phyloP scores from a whole-genome alignment of 2,797 vertebrate species.

The Harpagifer antarcticus region DNA sequence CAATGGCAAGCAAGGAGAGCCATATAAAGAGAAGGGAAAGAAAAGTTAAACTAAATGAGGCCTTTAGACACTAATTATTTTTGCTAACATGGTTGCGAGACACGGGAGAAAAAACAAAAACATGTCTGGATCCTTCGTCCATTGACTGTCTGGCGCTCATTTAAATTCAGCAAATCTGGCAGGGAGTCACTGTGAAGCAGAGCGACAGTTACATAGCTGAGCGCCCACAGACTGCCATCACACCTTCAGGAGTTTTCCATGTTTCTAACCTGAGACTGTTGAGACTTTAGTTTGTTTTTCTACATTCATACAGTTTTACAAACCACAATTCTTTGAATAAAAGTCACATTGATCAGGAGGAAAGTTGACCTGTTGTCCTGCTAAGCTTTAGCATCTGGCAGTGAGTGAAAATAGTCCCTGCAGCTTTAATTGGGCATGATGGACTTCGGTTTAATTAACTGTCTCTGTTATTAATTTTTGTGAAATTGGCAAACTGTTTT shows the following conservation, averaged over 20 bases:
- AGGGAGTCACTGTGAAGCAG: slow-evolving; percentile 27
- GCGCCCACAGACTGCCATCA: slow-evolving; percentile 25
- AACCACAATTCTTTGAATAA: not conserved
- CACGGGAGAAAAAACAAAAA: not conserved
- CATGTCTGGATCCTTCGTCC: slow-evolving; percentile 16
- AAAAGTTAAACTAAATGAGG: slow-evolving; percentile 18
- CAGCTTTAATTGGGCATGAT: not conserved
- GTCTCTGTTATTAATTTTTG: not conserved
- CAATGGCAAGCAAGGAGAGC: slow-evolving; percentile 41
- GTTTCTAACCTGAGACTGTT: slow-evolving; percentile 18
- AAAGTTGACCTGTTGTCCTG: not conserved
- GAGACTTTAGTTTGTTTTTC: not conserved
- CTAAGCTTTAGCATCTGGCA: not conserved
- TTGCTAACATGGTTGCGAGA: slow-evolving; percentile 36
- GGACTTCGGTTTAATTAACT: not conserved
- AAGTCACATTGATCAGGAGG: not conserved
- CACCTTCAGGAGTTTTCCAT: slow-evolving; percentile 16
- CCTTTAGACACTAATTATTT: slow-evolving; percentile 47
- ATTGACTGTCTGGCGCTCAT: slow-evolving; percentile 42
- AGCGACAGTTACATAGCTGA: slow-evolving; percentile 51
- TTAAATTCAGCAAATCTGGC: slow-evolving; percentile 56
- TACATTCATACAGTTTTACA: not conserved
- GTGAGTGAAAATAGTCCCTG: not conserved
- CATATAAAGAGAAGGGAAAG: slow-evolving; percentile 11
- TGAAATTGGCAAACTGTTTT: not conserved